Conservation (phyloP, 2,113 vertebrate genomes). For the Diphyllodes magnificus region DNA sequence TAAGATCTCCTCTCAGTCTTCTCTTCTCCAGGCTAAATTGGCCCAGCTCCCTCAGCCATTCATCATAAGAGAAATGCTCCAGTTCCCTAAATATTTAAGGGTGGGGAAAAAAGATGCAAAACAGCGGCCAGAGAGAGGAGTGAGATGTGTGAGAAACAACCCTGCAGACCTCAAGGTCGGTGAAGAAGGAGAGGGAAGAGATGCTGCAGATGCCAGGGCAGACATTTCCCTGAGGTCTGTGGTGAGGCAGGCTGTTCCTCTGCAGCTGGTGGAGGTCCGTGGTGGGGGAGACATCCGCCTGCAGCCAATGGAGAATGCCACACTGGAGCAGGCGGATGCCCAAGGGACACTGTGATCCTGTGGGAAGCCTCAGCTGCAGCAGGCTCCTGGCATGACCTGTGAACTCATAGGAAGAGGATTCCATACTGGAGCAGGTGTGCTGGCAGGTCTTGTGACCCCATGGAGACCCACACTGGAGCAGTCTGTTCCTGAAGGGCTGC, state of each 20-base stretch:
- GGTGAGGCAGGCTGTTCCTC: background rate
- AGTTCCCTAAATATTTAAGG: background rate
- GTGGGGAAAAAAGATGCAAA: background rate
- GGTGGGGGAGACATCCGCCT: background rate
- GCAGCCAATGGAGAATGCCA: background rate
- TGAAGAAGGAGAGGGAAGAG: background rate
- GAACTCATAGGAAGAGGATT: too few relatives aligned
- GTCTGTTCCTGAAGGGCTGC: background rate
- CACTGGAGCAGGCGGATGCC: background rate
- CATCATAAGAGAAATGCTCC: background rate
- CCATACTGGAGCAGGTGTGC: too few relatives aligned
- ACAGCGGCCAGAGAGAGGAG: background rate
- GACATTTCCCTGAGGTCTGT: background rate
- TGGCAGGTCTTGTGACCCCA: background rate
- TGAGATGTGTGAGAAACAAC: background rate
- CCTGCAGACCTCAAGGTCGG: background rate
- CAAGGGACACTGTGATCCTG: background rate
- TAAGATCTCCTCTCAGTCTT: background rate
- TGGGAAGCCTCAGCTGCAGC: background rate
- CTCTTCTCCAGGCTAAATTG: background rate
- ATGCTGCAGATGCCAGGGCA: background rate
- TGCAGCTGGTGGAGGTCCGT: background rate
- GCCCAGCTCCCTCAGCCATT: background rate
- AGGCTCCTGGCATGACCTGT: background rate
- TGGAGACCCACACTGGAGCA: background rate